These are phyloP conservation scores for Galerucella calmariensis DNA, from an alignment of 2,888 invertebrate species.

Conservation along the genomic window DNA sequence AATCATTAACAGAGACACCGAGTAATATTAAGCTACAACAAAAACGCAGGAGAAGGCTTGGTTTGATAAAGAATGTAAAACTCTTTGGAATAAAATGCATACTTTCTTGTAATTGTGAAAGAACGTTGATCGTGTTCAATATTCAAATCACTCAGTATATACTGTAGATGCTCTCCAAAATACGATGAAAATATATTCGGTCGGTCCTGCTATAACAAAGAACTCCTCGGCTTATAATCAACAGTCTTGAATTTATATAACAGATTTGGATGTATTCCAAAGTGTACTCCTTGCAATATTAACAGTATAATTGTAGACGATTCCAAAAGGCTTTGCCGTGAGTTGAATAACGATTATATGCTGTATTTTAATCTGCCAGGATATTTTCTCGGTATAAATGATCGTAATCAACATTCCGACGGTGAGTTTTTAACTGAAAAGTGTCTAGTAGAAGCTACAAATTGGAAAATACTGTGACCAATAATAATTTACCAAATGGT, in stretches of 20 bases:
- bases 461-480: background rate
- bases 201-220: constrained; percentile 16
- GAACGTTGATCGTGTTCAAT: no score
- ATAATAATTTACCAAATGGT: background rate
- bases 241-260: constrained; percentile 41
- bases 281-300: constrained; percentile 42
- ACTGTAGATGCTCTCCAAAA: no score
- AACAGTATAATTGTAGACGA: constrained; percentile 47
- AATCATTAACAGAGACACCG: no score
- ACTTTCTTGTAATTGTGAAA: no score
- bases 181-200: background rate
- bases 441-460: no score
- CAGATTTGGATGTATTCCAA: constrained; percentile 48
- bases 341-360: constrained; percentile 45
- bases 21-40: no score
- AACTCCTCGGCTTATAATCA: constrained; percentile 1
- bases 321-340: constrained; percentile 47
- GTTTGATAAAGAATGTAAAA: no score
- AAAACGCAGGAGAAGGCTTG: no score
- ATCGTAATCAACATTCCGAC: background rate
- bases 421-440: no score
- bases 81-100: no score
- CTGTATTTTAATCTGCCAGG: constrained; percentile 40
- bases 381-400: constrained; percentile 12
- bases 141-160: no score